Base-by-base conservation (phyloP, 2,113 vertebrate genomes). In the Vidua chalybeata region DNA sequence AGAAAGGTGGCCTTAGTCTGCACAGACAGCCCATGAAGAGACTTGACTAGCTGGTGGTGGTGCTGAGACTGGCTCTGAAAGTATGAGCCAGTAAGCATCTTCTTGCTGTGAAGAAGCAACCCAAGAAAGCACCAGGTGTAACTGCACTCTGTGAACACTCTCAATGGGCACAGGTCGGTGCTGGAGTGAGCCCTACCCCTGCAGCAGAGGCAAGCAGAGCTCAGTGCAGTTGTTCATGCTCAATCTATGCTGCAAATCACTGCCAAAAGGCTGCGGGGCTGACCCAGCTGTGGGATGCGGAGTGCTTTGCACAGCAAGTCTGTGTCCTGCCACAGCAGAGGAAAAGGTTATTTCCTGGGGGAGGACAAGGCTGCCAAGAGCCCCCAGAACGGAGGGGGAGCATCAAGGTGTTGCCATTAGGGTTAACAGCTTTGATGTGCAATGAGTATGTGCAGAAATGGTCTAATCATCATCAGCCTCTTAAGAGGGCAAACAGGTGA, bases 401-500 rank as follows among this genome's bases (percentile, higher is more conserved):
- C 82, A 88, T n/a, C 63, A 87, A 84, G 88, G 94, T 69, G 63
- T 51, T 93, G 83, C 89, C 94, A 96, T 94, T 91, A 97, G 88
- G 89, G 78, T 87, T 97, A 95, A 96, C 48, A 95, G 90, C 95
- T 94, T 93, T 94, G 92, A 94, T 94, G 89, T 93, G 48, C 39
- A 91, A 72, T 0, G 30, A 84, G 46, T 71, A 93, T 90, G 94
- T 92, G 72, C 66, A 94, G 84, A 92, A 89, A 92, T 26, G 62
- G 83, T 72, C 90, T 97, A 91, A 96, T 97, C 94, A 96, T 68
- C 93, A 94, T 28, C 94, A 91, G 86, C 85, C 91, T 93, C 89
- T 84, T 95, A 73, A 96, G 89, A 95, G 95, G 96, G 85, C 94
- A 89, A 96, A 92, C 95, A 96, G 97, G 96, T 97, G 96, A 97